Evolutionary conservation across 2,888 invertebrate species (phyloP).

Genomic region (Epistrophella euchroma): DNA sequence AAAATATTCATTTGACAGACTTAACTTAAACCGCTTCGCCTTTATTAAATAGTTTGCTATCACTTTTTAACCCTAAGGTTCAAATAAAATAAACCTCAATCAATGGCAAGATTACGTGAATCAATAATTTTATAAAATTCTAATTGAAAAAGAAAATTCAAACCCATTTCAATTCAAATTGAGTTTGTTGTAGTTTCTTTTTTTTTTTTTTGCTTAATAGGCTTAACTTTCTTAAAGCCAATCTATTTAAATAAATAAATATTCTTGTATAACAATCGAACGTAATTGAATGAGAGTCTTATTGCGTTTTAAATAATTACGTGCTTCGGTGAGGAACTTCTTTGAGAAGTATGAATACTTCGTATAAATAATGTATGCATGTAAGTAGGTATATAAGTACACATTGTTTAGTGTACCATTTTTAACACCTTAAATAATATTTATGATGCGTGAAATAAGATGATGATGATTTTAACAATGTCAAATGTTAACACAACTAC

Average conservation of each 20-base stretch:
- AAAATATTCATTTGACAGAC: not conserved
- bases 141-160: slow-evolving; percentile 3
- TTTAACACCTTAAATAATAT: not conserved
- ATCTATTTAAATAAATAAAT: not conserved
- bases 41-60: not conserved
- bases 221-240: slow-evolving; percentile 20
- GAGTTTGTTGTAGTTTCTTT: not conserved
- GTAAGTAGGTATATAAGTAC: not conserved
- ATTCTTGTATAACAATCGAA: slow-evolving; percentile 21
- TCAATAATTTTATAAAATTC: not conserved
- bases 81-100: slow-evolving; percentile 30
- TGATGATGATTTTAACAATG: not conserved
- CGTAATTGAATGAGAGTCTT: slow-evolving; percentile 11
- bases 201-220: slow-evolving; percentile 13
- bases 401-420: not conserved
- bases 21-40: not conserved
- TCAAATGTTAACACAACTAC: slow-evolving; percentile 2
- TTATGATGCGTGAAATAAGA: slow-evolving; percentile 16
- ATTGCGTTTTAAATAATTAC: slow-evolving; percentile 21
- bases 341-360: not conserved
- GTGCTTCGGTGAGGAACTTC: not conserved
- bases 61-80: not conserved
- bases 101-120: slow-evolving; percentile 10
- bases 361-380: not conserved
- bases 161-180: slow-evolving; percentile 18